A percentile compares a stretch with the other conserved stretches of the same genome.
These are phyloP conservation scores for Platichthys flesus DNA, from an alignment of 2,113 vertebrate genomes.

Conservation along the genomic window DNA sequence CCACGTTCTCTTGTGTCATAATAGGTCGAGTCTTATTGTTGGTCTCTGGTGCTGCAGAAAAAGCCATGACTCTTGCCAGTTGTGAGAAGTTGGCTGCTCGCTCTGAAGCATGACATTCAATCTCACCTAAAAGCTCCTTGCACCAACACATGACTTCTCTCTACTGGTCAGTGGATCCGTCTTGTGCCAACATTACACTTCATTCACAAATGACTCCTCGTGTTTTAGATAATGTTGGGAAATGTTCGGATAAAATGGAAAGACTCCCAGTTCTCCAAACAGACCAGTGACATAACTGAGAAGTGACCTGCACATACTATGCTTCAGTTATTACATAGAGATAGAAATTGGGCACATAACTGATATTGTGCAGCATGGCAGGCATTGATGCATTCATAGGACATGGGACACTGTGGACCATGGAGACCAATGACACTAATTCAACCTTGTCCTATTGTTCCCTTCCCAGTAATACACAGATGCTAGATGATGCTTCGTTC, in stretches of 20 bases:
- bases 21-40: not conserved
- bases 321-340: not conserved
- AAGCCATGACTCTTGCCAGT: not conserved
- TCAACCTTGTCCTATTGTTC: too few relatives aligned
- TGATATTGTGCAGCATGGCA: not conserved
- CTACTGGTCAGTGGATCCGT: not conserved
- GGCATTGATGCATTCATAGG: too few relatives aligned
- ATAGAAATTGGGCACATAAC: not conserved
- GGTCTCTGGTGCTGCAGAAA: conserved; percentile 19
- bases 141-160: conserved; percentile 14
- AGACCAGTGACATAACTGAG: not conserved
- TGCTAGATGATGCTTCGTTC: too few relatives aligned
- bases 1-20: not conserved
- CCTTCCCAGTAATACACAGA: too few relatives aligned
- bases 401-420: too few relatives aligned
- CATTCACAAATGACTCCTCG: conserved; percentile 35
- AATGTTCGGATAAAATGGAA: not conserved
- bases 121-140: conserved; percentile 27
- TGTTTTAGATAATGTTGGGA: not conserved
- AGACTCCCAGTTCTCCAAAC: not conserved
- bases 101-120: conserved; percentile 48
- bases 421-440: too few relatives aligned
- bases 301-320: not conserved
- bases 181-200: conserved; percentile 27
- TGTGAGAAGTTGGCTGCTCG: conserved; percentile 43